Evolutionary conservation across 2,888 invertebrate genomes (phyloP).

Genomic region (Ptilodon capucinus): DNA sequence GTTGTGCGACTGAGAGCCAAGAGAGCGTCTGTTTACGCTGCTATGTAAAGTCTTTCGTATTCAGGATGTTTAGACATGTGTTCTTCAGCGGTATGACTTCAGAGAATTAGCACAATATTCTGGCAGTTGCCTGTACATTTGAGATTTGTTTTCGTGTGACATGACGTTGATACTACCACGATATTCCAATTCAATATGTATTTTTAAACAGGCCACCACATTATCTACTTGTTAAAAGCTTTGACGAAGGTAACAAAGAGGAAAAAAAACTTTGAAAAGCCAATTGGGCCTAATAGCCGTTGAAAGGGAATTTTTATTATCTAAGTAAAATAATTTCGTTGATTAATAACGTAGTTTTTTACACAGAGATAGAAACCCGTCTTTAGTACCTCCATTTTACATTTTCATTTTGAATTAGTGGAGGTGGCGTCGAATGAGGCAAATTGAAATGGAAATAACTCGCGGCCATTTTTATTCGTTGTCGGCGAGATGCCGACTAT

Average conservation of each 20-base stretch:
- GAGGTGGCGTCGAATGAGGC: slow-evolving; percentile 39
- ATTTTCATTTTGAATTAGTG: slow-evolving; percentile 41
- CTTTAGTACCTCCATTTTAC: slow-evolving; percentile 19
- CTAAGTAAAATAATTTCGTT: neutral
- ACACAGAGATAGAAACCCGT: neutral
- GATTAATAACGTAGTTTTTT: neutral
- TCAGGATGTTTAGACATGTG: neutral
- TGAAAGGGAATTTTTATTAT: neutral
- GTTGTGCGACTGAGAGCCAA: slow-evolving; percentile 15
- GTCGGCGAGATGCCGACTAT: slow-evolving; percentile 33
- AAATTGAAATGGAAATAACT: slow-evolving; percentile 53
- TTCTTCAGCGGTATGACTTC: neutral
- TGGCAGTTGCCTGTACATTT: too few species aligned
- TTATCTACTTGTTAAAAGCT: too few species aligned
- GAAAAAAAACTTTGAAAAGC: too few species aligned
- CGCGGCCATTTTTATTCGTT: slow-evolving; percentile 43
- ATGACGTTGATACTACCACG: neutral
- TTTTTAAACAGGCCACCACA: too few species aligned
- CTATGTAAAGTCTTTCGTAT: slow-evolving; percentile 1
- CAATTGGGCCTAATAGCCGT: neutral
- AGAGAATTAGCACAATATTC: too few species aligned
- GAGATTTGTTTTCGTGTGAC: neutral
- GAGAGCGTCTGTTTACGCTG: slow-evolving; percentile 22
- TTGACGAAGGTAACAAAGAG: too few species aligned
- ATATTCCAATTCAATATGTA: too few species aligned